Percentiles rank a stretch among this genome's conserved stretches.
Evolutionary conservation across 1,140 invertebrate genomes (phyloP).

Genomic region (Yoshiicerus persimilis): DNA sequence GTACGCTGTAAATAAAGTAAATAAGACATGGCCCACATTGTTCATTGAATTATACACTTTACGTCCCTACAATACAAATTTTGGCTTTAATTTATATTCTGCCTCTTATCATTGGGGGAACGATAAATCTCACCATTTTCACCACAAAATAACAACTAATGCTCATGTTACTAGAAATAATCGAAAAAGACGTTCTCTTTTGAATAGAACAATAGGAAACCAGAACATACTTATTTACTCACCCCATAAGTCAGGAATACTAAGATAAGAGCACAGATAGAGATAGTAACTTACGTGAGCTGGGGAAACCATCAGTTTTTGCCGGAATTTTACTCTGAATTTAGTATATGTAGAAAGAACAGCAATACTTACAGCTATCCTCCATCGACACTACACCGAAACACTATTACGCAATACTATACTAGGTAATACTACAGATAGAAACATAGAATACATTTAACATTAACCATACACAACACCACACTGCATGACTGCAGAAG

Average conservation of each 20-base stretch:
- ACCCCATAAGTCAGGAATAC: not conserved
- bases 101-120: not conserved
- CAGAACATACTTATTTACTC: not conserved
- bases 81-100: not conserved
- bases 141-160: not conserved
- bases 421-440: not conserved
- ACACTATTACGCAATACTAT: not conserved
- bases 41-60: not conserved
- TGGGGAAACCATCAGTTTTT: not conserved
- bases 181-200: not conserved
- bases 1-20: not conserved
- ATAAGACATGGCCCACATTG: not conserved
- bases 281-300: not conserved
- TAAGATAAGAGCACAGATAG: not conserved
- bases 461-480: not conserved
- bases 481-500: not conserved
- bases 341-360: too few relatives aligned
- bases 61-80: not conserved
- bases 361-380: not conserved
- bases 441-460: too few relatives aligned
- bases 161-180: not conserved
- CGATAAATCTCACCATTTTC: not conserved
- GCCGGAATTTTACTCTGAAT: not conserved
- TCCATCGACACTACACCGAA: not conserved
- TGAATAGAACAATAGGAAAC: not conserved